phyloP scores from a whole-genome alignment of 2,797 vertebrate species.

The Urosaurus nigricauda region DNA sequence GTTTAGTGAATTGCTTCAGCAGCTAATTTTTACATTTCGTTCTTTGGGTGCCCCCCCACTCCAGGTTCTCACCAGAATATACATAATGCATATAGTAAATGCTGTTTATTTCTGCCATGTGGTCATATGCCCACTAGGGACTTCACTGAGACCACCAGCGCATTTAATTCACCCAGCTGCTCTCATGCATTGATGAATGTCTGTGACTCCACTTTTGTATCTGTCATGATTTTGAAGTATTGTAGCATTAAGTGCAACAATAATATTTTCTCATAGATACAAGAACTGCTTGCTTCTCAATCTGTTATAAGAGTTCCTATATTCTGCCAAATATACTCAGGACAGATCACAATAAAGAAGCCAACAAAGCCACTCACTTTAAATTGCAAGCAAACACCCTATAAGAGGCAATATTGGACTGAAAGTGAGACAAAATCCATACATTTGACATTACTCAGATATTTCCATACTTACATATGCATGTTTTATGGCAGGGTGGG shows the following conservation, averaged over 20 bases:
- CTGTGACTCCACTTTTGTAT: background rate
- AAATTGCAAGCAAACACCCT: background rate
- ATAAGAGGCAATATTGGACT: background rate
- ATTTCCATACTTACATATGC: background rate
- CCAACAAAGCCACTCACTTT: background rate
- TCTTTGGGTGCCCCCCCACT: background rate
- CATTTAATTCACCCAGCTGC: conserved; percentile 9
- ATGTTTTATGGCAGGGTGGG: background rate
- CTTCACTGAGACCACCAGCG: conserved; percentile 50
- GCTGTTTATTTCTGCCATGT: conserved; percentile 32
- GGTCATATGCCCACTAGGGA: conserved; percentile 44
- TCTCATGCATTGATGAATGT: background rate
- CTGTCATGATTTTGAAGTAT: background rate
- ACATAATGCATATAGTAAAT: background rate
- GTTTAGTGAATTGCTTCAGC: too few relatives aligned
- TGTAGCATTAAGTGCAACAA: background rate
- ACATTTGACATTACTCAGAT: background rate
- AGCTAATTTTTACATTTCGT: background rate
- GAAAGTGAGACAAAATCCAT: background rate
- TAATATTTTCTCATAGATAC: background rate
- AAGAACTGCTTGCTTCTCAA: background rate
- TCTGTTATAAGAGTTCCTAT: background rate
- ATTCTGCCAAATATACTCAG: background rate
- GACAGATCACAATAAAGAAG: background rate
- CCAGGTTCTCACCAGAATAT: background rate